Conservation (phyloP, 2,888 invertebrate genomes). For the Sycophila texana region DNA sequence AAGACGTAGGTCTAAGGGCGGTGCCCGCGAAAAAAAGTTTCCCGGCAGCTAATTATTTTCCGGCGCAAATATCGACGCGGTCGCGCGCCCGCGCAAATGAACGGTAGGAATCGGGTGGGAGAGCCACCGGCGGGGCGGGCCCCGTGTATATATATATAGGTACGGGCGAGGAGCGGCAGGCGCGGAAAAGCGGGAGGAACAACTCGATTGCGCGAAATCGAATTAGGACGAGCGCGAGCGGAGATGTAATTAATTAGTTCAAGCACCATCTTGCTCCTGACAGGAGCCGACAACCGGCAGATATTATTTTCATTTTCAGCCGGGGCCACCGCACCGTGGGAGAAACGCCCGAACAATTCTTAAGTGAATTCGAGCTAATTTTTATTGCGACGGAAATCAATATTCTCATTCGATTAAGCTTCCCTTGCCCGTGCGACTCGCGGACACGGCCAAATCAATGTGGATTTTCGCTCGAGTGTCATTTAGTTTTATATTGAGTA, state of each 20-base stretch:
- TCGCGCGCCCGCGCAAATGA: slow-evolving; percentile 6
- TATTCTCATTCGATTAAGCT: slow-evolving; percentile 53
- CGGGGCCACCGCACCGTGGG: background rate
- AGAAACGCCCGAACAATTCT: slow-evolving; percentile 44
- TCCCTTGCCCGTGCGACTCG: background rate
- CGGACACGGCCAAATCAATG: slow-evolving; percentile 9
- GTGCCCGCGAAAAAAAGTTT: background rate
- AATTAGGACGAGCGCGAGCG: slow-evolving; percentile 67
- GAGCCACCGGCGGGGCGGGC: background rate
- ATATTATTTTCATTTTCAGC: slow-evolving; percentile 58
- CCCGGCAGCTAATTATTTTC: slow-evolving; percentile 27
- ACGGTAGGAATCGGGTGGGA: background rate
- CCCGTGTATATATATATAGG: no score
- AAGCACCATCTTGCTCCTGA: slow-evolving; percentile 69
- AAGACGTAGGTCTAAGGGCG: background rate
- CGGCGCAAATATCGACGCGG: slow-evolving; percentile 21
- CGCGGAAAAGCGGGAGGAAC: slow-evolving; percentile 62
- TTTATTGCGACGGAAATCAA: slow-evolving; percentile 52
- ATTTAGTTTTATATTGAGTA: background rate
- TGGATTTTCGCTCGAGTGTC: background rate
- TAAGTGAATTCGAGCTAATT: slow-evolving; percentile 46
- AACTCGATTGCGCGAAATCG: slow-evolving; percentile 72
- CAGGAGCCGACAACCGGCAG: slow-evolving; percentile 59
- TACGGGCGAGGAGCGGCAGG: slow-evolving; percentile 50
- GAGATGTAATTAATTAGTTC: slow-evolving; percentile 74